phyloP scores from a whole-genome alignment of 2,888 invertebrate species.

The Sabatieria punctata region DNA sequence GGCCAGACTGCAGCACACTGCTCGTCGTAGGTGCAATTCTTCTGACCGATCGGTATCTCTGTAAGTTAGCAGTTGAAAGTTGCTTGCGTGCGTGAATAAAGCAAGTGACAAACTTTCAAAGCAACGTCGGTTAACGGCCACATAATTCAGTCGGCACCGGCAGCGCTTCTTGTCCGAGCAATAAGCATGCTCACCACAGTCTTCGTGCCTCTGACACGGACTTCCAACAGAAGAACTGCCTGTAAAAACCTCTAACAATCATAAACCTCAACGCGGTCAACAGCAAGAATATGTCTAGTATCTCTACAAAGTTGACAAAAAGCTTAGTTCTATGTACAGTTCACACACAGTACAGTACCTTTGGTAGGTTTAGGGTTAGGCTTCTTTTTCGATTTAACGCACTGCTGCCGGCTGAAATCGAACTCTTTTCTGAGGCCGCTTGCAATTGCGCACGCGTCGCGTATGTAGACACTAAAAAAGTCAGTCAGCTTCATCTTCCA shows the following conservation, averaged over 20 bases:
- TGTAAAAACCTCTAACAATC: neutral
- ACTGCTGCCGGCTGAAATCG: conserved; percentile 9
- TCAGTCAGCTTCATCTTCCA: neutral
- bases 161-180: neutral
- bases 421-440: conserved; percentile 9
- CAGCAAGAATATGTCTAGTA: neutral
- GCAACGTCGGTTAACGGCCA: too few relatives aligned
- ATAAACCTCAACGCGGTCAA: neutral
- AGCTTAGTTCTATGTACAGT: neutral
- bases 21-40: conserved; percentile 10
- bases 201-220: neutral
- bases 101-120: too few relatives aligned
- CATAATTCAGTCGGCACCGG: neutral
- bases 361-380: neutral
- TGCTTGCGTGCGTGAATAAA: too few relatives aligned
- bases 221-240: neutral
- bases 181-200: neutral
- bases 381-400: conserved; percentile 2
- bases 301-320: neutral
- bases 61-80: neutral
- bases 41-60: conserved; percentile 1
- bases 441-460: conserved; percentile 9
- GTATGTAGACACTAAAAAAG: conserved; percentile 7
- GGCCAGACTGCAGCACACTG: conserved; percentile 12
- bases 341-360: neutral